phyloP scores from a whole-genome alignment of 2,113 vertebrate genomes.

The Fregata magnificens region DNA sequence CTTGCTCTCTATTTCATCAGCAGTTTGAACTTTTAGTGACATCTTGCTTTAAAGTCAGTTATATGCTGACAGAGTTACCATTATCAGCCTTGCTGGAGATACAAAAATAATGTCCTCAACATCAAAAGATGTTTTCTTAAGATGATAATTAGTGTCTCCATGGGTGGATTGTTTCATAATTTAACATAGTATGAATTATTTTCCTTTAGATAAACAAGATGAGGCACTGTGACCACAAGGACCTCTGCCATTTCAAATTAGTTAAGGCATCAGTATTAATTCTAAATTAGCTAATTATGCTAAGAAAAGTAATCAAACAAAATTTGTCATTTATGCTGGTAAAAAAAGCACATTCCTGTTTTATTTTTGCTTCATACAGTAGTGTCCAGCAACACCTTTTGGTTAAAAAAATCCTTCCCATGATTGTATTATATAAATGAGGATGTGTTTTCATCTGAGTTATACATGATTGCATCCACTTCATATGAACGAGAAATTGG shows the following conservation, averaged over 20 bases:
- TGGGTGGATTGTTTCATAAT: slow-evolving; percentile 40
- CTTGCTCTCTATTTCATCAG: neutral
- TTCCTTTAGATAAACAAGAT: slow-evolving; percentile 33
- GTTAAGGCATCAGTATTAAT: slow-evolving; percentile 22
- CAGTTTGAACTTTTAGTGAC: neutral
- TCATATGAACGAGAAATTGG: neutral
- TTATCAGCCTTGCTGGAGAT: neutral
- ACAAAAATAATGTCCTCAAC: slow-evolving; percentile 11
- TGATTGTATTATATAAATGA: neutral
- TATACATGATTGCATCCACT: neutral
- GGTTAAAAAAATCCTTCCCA: neutral
- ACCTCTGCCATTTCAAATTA: slow-evolving; percentile 59
- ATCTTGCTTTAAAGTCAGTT: neutral
- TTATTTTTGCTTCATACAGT: neutral
- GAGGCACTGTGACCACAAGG: neutral
- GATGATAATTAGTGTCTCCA: slow-evolving; percentile 51
- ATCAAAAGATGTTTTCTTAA: slow-evolving; percentile 57
- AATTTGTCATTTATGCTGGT: neutral
- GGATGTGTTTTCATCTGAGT: neutral
- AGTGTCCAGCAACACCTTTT: neutral
- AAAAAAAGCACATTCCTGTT: neutral
- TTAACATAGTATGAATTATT: slow-evolving; percentile 8
- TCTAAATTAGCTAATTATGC: neutral
- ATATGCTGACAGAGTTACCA: neutral
- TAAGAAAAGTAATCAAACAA: neutral